phyloP scores from a whole-genome alignment of 2,888 invertebrate species.

The Lasioglossum villosulum region DNA sequence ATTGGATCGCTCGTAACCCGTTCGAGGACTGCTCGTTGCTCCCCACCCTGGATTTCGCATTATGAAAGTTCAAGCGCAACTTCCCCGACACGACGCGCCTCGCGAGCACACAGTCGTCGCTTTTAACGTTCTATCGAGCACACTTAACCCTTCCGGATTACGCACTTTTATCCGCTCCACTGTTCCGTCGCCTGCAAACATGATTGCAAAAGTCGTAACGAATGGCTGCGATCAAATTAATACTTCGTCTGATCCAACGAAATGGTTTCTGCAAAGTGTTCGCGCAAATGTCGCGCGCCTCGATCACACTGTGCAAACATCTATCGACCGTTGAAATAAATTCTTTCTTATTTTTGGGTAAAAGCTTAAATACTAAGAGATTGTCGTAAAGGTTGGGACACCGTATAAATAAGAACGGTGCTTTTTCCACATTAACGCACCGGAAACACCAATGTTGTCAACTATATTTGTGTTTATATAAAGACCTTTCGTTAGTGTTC shows the following conservation, averaged over 20 bases:
- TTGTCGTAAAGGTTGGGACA: too few relatives aligned
- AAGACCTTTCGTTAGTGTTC: too few relatives aligned
- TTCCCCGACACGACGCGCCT: slow-evolving; percentile 33
- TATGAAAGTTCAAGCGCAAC: slow-evolving; percentile 39
- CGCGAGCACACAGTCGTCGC: slow-evolving; percentile 60
- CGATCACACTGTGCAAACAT: neutral
- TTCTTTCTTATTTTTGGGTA: neutral
- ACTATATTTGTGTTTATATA: too few relatives aligned
- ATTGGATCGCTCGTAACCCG: slow-evolving; percentile 36
- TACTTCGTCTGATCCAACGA: neutral
- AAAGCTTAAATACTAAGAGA: neutral
- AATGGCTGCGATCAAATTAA: slow-evolving; percentile 22
- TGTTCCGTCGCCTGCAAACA: neutral
- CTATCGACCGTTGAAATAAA: neutral
- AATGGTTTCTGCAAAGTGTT: neutral
- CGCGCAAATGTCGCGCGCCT: neutral
- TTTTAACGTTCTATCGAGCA: slow-evolving; percentile 64
- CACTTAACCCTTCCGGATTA: slow-evolving; percentile 50
- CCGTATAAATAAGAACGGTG: too few relatives aligned
- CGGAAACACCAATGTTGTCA: too few relatives aligned
- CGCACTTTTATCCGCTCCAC: slow-evolving; percentile 24
- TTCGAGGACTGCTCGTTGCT: neutral
- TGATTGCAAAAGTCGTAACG: slow-evolving; percentile 6
- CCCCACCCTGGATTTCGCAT: slow-evolving; percentile 36
- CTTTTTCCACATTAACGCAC: too few relatives aligned